Base-by-base conservation (phyloP, 2,888 invertebrate species). In the Troides aeacus region DNA sequence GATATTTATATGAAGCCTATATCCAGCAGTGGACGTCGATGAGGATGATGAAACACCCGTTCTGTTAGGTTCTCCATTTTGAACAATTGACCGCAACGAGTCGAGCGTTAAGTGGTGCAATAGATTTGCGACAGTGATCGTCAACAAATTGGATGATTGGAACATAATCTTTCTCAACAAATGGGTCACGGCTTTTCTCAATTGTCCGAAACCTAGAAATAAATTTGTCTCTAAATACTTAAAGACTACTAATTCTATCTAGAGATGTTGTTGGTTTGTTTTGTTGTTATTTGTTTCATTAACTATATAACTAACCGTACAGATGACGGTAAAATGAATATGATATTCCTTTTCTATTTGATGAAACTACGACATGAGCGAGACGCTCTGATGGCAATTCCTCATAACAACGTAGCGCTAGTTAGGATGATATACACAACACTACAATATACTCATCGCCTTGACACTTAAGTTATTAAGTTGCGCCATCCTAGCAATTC, bases 121-220 rank as follows among this genome's bases (percentile, higher is more conserved):
- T 74, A 74, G 75, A 62, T 50, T 74, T 76, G 66, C 66, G 66
- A 76, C 74, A 74, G 75, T 74, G 70, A 75, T 74, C 77, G 80
- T 76, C 76, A 76, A 75, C 83, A 80, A 85, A 87, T 86, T 86
- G 82, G 78, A 82, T 80, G 84, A 86, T 87, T 86, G 82, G 80
- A 80, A 82, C 82, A 78, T 84, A 83, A 77, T 79, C 77, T 66
- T 79, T 79, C 79, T 78, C 75, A 74, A 72, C 77, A 83, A 81
- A 78, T 78, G 73, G 84, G 87, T 85, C 87, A 83, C 71, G 50
- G 82, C 74, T 79, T 74, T 71, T 64, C 68, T 67, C 67, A 69
- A 71, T 76, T 72, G 69, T n/a, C 21, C 23, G 46, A 59, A 53
- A 30, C 59, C 63, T 59, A 30, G 50, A 68, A 59, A 46, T 36